phyloP scores from a whole-genome alignment of 92 coral and sea anemone species.

The Ricordea florida region DNA sequence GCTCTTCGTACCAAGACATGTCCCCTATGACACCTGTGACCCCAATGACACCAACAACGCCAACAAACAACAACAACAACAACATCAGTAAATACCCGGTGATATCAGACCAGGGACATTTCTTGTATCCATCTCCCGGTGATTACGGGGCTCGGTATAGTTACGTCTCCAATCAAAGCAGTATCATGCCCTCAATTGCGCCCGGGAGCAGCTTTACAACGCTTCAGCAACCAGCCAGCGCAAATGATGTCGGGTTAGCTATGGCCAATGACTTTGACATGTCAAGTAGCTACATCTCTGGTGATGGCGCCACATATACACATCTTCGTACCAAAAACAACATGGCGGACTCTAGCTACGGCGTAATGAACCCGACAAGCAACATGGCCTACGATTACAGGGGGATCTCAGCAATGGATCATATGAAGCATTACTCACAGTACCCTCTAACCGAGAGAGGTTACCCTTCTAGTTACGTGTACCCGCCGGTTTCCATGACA shows the following conservation, averaged over 20 bases:
- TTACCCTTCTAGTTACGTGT: conserved; percentile 84
- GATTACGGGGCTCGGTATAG: conserved; percentile 84
- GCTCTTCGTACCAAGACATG: conserved; percentile 15
- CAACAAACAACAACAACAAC: conserved; percentile 70
- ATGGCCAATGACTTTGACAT: conserved; percentile 78
- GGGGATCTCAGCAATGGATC: conserved; percentile 77
- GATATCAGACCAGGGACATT: conserved; percentile 81
- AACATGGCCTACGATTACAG: conserved; percentile 75
- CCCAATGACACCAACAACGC: conserved; percentile 56
- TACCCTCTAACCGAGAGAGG: conserved; percentile 82
- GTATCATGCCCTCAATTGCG: conserved; percentile 56
- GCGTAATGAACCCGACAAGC: conserved; percentile 46
- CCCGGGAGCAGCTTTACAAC: conserved; percentile 61
- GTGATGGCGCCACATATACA: conserved; percentile 64
- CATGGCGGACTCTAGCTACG: conserved; percentile 64
- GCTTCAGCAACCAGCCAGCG: conserved; percentile 46
- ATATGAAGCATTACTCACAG: conserved; percentile 88
- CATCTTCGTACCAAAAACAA: conserved; percentile 75
- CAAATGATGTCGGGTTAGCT: conserved; percentile 36
- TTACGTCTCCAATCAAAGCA: conserved; percentile 53
- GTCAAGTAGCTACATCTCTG: conserved; percentile 73
- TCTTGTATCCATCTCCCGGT: conserved; percentile 83
- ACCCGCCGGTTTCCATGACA: conserved; percentile 71
- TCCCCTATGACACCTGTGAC: conserved; percentile 65
- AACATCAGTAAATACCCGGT: conserved; percentile 36